Conservation (phyloP, 2,888 invertebrate species). For the Criorhina ranunculi region DNA sequence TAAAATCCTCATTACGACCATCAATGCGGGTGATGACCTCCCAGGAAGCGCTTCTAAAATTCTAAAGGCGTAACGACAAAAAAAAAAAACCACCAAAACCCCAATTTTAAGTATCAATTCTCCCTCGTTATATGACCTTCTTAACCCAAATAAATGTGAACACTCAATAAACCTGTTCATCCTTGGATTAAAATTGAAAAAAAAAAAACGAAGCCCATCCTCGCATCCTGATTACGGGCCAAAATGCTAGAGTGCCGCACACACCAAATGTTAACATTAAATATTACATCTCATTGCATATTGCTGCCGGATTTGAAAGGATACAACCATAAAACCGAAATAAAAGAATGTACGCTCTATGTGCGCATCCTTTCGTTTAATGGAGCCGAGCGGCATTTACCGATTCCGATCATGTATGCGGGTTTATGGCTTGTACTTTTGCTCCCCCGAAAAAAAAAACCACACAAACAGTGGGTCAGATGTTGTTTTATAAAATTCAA, state of each 20-base stretch:
- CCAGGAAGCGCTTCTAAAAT: background rate
- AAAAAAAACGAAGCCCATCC: background rate
- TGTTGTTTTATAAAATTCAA: no score
- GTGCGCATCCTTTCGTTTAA: constrained; percentile 14
- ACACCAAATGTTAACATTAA: constrained; percentile 55
- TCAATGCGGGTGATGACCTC: background rate
- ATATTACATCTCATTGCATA: constrained; percentile 59
- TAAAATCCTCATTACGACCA: background rate
- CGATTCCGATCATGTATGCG: constrained; percentile 58
- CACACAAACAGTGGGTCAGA: background rate
- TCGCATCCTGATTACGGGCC: constrained; percentile 20
- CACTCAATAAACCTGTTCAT: constrained; percentile 44
- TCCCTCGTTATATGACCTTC: background rate
- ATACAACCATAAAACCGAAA: constrained; percentile 46
- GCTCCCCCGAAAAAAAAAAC: background rate
- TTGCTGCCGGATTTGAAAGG: constrained; percentile 41
- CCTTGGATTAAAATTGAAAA: background rate
- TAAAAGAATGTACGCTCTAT: constrained; percentile 28
- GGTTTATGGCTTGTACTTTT: constrained; percentile 35
- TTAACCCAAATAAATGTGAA: constrained; percentile 27
- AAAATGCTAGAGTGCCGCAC: constrained; percentile 12
- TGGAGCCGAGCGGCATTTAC: constrained; percentile 19
- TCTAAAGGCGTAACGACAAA: background rate
- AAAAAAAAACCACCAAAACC: constrained; percentile 1
- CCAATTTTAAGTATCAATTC: constrained; percentile 15